Percentiles rank a stretch among this genome's conserved stretches.
Conservation (phyloP, 2,113 vertebrate genomes). For the Hirundichthys speculiger region DNA sequence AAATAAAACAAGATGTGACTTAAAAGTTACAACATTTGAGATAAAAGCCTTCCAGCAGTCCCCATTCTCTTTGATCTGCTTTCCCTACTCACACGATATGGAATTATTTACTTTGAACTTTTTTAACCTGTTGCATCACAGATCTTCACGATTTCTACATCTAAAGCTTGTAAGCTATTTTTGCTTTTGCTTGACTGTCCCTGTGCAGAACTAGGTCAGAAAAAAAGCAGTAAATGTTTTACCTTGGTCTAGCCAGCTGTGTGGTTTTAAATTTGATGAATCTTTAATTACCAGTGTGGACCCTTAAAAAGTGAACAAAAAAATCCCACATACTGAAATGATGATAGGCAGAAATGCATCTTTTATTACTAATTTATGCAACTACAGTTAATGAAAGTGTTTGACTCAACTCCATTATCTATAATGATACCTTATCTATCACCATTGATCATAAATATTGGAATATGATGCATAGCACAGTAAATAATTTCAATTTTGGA, state of each 20-base stretch:
- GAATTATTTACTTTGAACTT: constrained; percentile 34
- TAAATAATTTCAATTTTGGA: too few relatives aligned
- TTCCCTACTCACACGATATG: constrained; percentile 2
- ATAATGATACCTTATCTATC: too few relatives aligned
- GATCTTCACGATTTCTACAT: background rate
- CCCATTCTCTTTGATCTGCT: constrained; percentile 17
- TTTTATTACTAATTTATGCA: background rate
- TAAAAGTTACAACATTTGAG: constrained; percentile 31
- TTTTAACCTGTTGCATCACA: constrained; percentile 10
- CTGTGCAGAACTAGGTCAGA: background rate
- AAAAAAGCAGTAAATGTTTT: background rate
- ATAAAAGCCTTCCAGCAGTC: constrained; percentile 33
- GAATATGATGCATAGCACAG: too few relatives aligned
- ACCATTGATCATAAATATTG: too few relatives aligned
- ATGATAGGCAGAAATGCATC: background rate
- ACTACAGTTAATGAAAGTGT: too few relatives aligned
- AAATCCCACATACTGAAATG: background rate
- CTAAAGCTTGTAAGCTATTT: background rate
- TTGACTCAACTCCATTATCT: too few relatives aligned
- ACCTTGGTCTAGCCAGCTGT: too few relatives aligned
- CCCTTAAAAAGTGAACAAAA: background rate
- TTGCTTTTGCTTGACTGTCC: background rate
- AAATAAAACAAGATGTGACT: background rate
- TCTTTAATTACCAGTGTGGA: background rate
- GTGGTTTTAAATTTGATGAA: background rate